Conservation (phyloP, 2,113 vertebrate genomes). For the Nannobrachium achirus region DNA sequence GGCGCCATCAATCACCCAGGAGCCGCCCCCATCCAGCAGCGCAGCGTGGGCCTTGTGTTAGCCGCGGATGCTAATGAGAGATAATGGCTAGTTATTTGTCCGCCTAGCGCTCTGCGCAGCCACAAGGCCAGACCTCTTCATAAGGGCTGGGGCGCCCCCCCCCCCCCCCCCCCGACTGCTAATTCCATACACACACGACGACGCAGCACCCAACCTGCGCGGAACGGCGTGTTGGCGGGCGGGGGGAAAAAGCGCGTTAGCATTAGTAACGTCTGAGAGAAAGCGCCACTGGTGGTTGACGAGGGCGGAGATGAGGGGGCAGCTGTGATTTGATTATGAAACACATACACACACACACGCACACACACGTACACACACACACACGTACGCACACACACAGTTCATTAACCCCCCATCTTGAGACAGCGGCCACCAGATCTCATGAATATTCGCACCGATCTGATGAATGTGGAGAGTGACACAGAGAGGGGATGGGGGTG, state of each 20-base stretch:
- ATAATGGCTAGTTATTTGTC: slow-evolving; percentile 15
- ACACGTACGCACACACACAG: background rate
- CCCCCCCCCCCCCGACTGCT: too few species aligned
- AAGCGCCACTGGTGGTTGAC: background rate
- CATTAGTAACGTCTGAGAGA: too few species aligned
- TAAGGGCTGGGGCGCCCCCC: too few species aligned
- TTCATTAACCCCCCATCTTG: too few species aligned
- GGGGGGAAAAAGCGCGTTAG: too few species aligned
- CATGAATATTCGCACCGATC: too few species aligned
- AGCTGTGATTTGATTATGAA: background rate
- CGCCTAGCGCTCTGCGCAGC: background rate
- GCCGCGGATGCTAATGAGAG: slow-evolving; percentile 42
- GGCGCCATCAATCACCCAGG: background rate
- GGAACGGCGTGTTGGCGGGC: background rate
- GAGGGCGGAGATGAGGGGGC: background rate
- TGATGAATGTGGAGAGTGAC: too few species aligned
- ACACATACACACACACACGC: background rate
- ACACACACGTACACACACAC: background rate
- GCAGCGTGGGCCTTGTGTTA: slow-evolving; percentile 3
- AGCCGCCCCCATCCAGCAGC: background rate
- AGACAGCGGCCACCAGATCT: too few species aligned
- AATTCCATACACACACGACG: too few species aligned
- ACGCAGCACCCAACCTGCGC: background rate
- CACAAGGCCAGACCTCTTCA: background rate
- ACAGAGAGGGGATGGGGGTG: too few species aligned